Conservation (phyloP, 2,888 invertebrate species). For the Drosophila mercatorum region DNA sequence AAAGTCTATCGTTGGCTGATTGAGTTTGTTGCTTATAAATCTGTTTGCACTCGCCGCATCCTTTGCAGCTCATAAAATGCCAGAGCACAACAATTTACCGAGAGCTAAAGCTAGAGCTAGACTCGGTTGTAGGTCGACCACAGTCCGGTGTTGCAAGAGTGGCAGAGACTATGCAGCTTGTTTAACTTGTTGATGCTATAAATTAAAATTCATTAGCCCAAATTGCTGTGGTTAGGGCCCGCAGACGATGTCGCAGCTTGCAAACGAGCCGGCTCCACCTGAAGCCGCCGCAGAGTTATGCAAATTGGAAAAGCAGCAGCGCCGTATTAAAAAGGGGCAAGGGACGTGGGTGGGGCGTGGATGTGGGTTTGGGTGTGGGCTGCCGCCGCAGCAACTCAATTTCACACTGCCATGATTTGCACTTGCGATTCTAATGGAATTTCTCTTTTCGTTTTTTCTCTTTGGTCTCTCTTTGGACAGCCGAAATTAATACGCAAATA, state of each 20-base stretch:
- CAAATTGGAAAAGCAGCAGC: slow-evolving; percentile 52
- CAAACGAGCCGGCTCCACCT: slow-evolving; percentile 31
- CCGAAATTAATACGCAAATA: slow-evolving; percentile 87
- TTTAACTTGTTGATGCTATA: slow-evolving; percentile 72
- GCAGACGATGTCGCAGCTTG: slow-evolving; percentile 31
- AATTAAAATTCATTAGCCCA: slow-evolving; percentile 73
- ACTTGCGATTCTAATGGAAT: slow-evolving; percentile 54
- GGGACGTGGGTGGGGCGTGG: not conserved
- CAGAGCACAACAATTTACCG: slow-evolving; percentile 11
- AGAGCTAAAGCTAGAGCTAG: not conserved
- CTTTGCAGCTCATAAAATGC: slow-evolving; percentile 12
- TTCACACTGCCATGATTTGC: slow-evolving; percentile 69
- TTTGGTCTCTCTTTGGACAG: slow-evolving; percentile 74
- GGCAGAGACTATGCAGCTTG: slow-evolving; percentile 28
- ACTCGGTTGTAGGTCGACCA: slow-evolving; percentile 5
- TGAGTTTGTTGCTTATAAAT: not conserved
- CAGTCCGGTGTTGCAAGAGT: not conserved
- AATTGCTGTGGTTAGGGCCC: slow-evolving; percentile 62
- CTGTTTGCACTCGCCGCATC: not conserved
- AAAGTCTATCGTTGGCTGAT: not conserved
- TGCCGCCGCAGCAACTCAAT: slow-evolving; percentile 56
- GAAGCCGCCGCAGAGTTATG: slow-evolving; percentile 53
- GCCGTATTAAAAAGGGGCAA: slow-evolving; percentile 10
- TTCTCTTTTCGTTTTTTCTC: slow-evolving; percentile 28
- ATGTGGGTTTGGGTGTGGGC: not conserved